Conservation (phyloP, 2,113 vertebrate genomes). For the Hypanus sabinus region DNA sequence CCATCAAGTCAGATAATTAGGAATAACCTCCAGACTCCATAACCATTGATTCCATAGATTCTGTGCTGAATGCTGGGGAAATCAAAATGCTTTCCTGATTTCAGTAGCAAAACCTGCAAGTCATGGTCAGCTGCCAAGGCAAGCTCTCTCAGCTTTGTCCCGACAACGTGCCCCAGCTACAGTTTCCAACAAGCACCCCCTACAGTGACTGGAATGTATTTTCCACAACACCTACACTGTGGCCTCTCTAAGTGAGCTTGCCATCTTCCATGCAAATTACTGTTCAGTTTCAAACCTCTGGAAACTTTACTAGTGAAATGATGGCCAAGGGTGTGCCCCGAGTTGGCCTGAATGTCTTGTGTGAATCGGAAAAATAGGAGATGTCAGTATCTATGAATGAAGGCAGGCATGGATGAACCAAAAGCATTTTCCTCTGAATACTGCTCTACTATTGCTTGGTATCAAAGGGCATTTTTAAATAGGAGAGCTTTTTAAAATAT, state of each 20-base stretch:
- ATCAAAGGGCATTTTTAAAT: neutral
- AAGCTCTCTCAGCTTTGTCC: constrained; percentile 14
- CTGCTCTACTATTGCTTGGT: neutral
- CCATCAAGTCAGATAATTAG: neutral
- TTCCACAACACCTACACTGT: neutral
- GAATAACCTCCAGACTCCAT: neutral
- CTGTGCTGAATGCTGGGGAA: neutral
- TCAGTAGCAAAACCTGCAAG: neutral
- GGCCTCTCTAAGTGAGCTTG: constrained; percentile 5
- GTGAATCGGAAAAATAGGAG: neutral
- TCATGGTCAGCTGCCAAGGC: neutral
- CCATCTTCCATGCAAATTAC: neutral
- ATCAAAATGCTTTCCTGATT: neutral
- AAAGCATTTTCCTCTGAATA: neutral
- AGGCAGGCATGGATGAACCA: neutral
- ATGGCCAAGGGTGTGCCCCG: neutral
- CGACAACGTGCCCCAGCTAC: neutral
- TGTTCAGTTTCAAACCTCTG: neutral
- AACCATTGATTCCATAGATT: neutral
- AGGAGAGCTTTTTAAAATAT: neutral
- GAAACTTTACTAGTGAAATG: neutral
- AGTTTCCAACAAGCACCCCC: neutral
- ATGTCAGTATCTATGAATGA: neutral
- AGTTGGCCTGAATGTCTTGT: neutral
- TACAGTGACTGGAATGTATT: neutral